Percentiles rank a stretch among this genome's conserved stretches.
These are phyloP conservation scores for Callipepla californica DNA, from an alignment of 2,113 vertebrate species.

Conservation along the genomic window DNA sequence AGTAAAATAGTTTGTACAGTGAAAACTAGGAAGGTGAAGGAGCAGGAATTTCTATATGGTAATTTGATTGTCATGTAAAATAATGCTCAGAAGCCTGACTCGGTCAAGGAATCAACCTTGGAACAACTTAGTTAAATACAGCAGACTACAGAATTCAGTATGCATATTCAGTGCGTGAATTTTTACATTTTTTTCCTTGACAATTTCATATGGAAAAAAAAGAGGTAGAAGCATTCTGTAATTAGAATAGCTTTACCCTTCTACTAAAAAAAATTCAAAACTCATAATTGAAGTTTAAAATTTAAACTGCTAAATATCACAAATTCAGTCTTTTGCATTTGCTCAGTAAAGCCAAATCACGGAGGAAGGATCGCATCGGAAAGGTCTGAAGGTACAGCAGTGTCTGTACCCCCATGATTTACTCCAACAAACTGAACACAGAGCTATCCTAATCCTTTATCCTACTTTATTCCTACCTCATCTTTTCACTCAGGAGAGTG, in stretches of 20 bases:
- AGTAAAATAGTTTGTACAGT: not conserved
- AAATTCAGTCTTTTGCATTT: not conserved
- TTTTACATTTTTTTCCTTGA: too few relatives aligned
- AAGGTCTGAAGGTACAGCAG: not conserved
- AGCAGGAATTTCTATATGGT: not conserved
- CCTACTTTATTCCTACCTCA: not conserved
- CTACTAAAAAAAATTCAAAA: not conserved
- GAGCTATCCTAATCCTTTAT: not conserved
- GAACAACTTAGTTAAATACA: constrained; percentile 3
- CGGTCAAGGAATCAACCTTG: not conserved
- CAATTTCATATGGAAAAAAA: not conserved
- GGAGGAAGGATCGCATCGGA: not conserved
- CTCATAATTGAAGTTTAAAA: not conserved
- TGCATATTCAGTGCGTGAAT: not conserved
- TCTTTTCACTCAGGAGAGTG: not conserved
- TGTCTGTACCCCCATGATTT: not conserved
- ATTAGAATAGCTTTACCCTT: not conserved
- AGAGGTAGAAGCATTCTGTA: not conserved
- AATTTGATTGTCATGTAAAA: not conserved
- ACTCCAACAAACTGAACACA: not conserved
- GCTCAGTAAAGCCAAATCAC: not conserved
- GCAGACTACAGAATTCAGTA: not conserved
- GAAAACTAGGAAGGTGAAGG: not conserved
- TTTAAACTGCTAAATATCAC: not conserved
- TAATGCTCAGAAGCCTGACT: not conserved